Evolutionary conservation across 2,797 vertebrate species (phyloP).

Genomic region (Sebastes nivosus): DNA sequence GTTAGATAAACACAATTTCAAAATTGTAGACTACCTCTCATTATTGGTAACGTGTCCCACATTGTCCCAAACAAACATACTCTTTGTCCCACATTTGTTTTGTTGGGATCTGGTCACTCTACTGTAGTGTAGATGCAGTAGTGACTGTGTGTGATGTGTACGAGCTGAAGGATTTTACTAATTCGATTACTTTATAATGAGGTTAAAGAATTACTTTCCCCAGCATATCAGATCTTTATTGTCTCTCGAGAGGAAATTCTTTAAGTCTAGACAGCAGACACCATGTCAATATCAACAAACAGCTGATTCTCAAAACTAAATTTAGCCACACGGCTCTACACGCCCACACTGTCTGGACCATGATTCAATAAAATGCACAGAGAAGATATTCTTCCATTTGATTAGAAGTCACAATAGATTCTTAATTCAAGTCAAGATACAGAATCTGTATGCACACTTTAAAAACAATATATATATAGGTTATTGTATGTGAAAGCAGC

Average conservation of each 20-base stretch:
- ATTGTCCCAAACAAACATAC: too few relatives aligned
- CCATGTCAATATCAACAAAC: neutral
- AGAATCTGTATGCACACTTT: neutral
- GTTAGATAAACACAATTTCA: too few relatives aligned
- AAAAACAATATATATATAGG: neutral
- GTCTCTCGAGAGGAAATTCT: neutral
- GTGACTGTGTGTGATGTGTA: neutral
- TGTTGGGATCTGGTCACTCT: too few relatives aligned
- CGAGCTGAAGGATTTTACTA: neutral
- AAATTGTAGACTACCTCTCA: too few relatives aligned
- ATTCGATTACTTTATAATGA: neutral
- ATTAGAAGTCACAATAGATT: neutral
- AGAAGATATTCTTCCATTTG: neutral
- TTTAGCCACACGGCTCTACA: neutral
- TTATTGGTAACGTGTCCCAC: too few relatives aligned
- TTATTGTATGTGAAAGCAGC: neutral
- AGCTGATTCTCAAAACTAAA: neutral
- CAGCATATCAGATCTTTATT: neutral
- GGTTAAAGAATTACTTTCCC: neutral
- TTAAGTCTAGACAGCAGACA: slow-evolving; percentile 2
- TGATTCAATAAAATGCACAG: neutral
- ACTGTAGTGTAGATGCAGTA: neutral
- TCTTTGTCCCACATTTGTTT: too few relatives aligned
- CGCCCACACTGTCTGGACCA: neutral
- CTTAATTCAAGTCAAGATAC: neutral